Percentiles rank a stretch among this genome's conserved stretches.
Conservation (phyloP, 92 coral and sea anemone genomes). For the Heliopora coerulea region DNA sequence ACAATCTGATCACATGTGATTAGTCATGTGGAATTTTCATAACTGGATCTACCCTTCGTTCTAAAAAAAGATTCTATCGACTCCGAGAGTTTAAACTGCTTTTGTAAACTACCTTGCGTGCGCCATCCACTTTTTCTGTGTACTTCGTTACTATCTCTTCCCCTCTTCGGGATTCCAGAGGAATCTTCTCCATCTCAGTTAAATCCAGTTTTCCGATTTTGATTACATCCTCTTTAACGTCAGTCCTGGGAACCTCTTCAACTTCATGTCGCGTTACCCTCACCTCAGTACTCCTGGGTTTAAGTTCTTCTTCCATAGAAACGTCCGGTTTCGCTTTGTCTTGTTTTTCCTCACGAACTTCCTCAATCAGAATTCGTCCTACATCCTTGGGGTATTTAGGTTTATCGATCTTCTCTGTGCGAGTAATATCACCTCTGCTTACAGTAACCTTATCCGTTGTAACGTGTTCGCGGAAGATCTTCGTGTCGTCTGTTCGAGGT, state of each 20-base stretch:
- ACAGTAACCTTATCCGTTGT: not conserved
- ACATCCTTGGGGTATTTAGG: not conserved
- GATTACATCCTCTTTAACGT: conserved; percentile 1
- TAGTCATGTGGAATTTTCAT: no score
- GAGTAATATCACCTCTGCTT: conserved; percentile 1
- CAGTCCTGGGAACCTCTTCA: not conserved
- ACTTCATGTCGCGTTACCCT: conserved; percentile 8
- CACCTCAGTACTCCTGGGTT: conserved; percentile 22
- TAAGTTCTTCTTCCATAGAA: not conserved
- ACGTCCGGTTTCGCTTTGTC: not conserved
- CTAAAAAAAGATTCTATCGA: no score
- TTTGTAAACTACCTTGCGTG: not conserved
- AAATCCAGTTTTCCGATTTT: conserved; percentile 24
- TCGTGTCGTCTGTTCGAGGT: conserved; percentile 23
- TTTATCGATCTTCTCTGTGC: not conserved
- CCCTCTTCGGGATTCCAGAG: not conserved
- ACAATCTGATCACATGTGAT: no score
- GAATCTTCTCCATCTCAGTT: conserved; percentile 17
- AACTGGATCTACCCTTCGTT: no score
- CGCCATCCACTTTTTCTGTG: not conserved
- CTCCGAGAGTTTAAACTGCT: no score
- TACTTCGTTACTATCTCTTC: not conserved
- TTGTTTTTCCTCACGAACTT: conserved; percentile 26
- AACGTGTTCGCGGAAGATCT: not conserved
- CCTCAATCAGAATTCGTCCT: conserved; percentile 18